Base-by-base conservation (phyloP, 2,888 invertebrate genomes). In the Nasonia oneida region DNA sequence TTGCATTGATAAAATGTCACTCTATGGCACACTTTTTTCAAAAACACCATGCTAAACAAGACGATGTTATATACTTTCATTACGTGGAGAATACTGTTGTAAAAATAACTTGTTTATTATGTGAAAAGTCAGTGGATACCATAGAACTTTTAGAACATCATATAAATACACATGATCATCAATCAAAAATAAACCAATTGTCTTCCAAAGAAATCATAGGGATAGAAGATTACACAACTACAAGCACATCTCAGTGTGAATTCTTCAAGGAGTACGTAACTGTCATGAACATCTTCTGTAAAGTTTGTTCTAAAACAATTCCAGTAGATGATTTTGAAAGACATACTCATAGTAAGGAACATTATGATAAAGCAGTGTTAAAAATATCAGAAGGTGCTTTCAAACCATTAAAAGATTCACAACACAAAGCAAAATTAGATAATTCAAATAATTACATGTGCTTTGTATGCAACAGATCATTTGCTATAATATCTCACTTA, bases 91-190 rank as follows among this genome's bases (percentile, higher is more conserved):
- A 73, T 23, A 18, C 33, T 8, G 61, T 42, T 70, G 70, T 15
- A 4, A 70, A 23, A 18, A 67, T 77, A 15, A 70, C 57, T 5
- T 83, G 83, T 83, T 71, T 76, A n/a, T 12, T 83, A 29, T 83
- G 83, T 57, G n/a, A 83, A 23, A 70, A 39, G 12, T 15, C 15
- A 39, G 8, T 77, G 6, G 18, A 42, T 33, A 29, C 61, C 64
- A 10, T 39, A 29, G 3, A n/a, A 47, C 10, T 37, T 3, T 47
- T 84, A 18, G 33, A 18, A 23, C 2, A 50, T 14, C 84, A 84
- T 79, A 47, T 84, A 64, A 15, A 57, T 15, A 37, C 74, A 39
- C 0, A 0, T 10, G 29, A 18, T 10, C 84, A 84, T 64, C 33
- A 29, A 61, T 2, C 23, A 10, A 23, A 47, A 15, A 57, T 78